Base-by-base conservation (phyloP, 2,888 invertebrate genomes). In the Kuschelorhynchus macadamiae region DNA sequence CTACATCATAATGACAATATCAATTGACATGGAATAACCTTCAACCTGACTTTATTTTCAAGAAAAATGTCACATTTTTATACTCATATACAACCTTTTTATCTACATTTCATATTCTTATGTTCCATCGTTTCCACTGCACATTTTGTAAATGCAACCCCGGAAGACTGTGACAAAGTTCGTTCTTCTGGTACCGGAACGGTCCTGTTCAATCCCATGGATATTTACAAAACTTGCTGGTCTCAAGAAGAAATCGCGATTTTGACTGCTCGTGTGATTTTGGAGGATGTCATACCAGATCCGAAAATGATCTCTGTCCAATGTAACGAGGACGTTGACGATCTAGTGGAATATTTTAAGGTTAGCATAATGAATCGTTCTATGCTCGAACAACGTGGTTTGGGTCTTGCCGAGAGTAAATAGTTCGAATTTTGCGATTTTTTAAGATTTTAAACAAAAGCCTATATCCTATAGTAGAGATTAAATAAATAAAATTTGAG, bases 321-420 rank as follows among this genome's bases (percentile, higher is more conserved):
- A n/a, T 77, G 80, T 63, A 80, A 83, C 59, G 74, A 77, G 1
- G 81, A 79, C 64, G 76, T 82, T 1, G 73, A 73, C 1, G 81
- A 83, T 65, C 71, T 83, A 12, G 77, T 83, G 0, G 80, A 80
- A 2, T 84, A 84, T 74, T 83, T 83, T 60, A 72, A 74, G 66
- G 60, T 30, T 41, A 16, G 41, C 41, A 36, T 32, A 2, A 18
- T 46, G 8, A 56, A 39, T 30, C 21, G 20, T 17, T 2, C 12
- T 12, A 18, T 18, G 49, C 14, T 5, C 9, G 32, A n/a, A n/a
- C n/a, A n/a, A n/a, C n/a, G n/a, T n/a, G n/a, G n/a, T n/a, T n/a
- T n/a, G n/a, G n/a, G n/a, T n/a, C n/a, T n/a, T n/a, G n/a, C n/a
- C 8, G 14, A 41, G 14, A 41, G 14, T n/a, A n/a, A n/a, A n/a